Evolutionary conservation across 2,797 vertebrate species (phyloP), one percentile per base, ranked within the genome.

Genomic region (Gephyroberyx darwinii): DNA sequence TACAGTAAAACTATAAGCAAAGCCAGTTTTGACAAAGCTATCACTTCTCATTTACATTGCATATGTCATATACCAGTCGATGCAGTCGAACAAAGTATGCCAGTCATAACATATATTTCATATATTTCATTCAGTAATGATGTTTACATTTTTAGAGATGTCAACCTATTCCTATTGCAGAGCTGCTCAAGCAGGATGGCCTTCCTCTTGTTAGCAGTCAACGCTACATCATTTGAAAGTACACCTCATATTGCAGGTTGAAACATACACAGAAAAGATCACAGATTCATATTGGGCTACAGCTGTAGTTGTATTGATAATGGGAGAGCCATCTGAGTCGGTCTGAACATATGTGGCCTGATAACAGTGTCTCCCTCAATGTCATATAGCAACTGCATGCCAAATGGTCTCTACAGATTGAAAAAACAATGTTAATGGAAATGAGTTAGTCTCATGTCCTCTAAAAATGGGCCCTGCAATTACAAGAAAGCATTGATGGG

Each of bases 401-500:
- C 77, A 84, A 85, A 84, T 77, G 81, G 48, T 77, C 68, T 80
- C 63, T 61, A 65, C 47, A 62, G 48, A 43, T 41, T 48, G 54
- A 67, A 67, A 70, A 56, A 75, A 54, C 76, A 62, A 68, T 77
- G 75, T 78, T 80, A 70, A 90, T 90, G 81, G 69, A 79, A 88
- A 89, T 91, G 63, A 90, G 78, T 83, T 86, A 83, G 62, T 59
- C 59, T 61, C 61, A 77, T 80, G 84, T 86, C 76, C 82, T 82
- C 84, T 88, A 77, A 88, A 87, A 84, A 61, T 75, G 78, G 70
- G 58, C 75, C 66, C 69, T 54, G 84, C 80, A 86, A 86, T 89
- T 88, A 89, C 45, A 16, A 84, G 61, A 71, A 88, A 84, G 82
- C 87, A 86, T 85, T 71, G 84, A 89, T 83, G 85, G 78, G 73